A percentile compares a stretch with the other conserved stretches of the same genome.
Conservation (phyloP, 2,113 vertebrate genomes). For the Brevimyrus niger region DNA sequence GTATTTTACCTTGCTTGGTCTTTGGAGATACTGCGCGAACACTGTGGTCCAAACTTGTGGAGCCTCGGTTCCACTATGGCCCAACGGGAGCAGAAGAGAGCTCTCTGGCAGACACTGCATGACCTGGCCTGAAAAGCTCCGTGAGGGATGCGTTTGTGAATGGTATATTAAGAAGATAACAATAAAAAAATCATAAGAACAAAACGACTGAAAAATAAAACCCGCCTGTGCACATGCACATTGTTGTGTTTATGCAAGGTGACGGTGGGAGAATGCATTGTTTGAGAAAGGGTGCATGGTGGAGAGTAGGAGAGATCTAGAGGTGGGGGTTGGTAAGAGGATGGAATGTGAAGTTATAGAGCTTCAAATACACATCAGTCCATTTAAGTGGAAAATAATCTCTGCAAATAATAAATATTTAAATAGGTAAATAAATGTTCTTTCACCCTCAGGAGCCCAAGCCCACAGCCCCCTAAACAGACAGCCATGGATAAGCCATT, state of each 20-base stretch:
- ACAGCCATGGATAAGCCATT: conserved; percentile 49
- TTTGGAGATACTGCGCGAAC: neutral
- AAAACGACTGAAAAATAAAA: neutral
- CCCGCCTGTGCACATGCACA: neutral
- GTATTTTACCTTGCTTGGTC: neutral
- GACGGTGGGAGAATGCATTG: neutral
- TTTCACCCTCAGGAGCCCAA: conserved; percentile 16
- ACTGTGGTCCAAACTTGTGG: neutral
- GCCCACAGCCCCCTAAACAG: conserved; percentile 37
- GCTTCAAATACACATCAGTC: neutral
- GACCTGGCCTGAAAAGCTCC: neutral
- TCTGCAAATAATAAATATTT: conserved; percentile 36
- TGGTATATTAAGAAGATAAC: neutral
- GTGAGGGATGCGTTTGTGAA: neutral
- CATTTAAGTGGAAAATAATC: conserved; percentile 19
- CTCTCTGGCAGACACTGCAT: neutral
- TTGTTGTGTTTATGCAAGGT: neutral
- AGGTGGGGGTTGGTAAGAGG: neutral
- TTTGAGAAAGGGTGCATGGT: neutral
- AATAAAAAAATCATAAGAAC: neutral
- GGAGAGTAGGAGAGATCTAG: neutral
- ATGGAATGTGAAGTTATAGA: neutral
- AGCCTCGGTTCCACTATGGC: neutral
- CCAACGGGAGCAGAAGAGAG: neutral
- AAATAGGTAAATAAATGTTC: conserved; percentile 43